phyloP scores from a whole-genome alignment of 1,140 invertebrate genomes.

The Capitella teleta region DNA sequence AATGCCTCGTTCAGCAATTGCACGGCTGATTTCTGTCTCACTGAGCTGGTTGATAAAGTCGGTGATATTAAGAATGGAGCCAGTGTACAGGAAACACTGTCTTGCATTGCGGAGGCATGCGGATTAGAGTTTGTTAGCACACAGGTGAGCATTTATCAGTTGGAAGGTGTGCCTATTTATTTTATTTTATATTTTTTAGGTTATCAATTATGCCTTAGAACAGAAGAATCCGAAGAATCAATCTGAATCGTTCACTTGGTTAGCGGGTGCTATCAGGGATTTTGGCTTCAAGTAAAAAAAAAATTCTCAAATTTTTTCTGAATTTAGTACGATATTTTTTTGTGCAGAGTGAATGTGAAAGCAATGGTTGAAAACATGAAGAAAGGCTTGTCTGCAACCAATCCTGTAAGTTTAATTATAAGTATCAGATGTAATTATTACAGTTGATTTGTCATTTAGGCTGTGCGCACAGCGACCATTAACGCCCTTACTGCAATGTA shows the following conservation, averaged over 20 bases:
- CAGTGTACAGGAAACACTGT: conserved; percentile 58
- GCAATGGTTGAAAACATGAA: conserved; percentile 66
- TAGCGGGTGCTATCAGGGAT: conserved; percentile 62
- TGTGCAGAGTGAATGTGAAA: conserved; percentile 63
- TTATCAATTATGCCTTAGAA: conserved; percentile 49
- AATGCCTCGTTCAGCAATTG: conserved; percentile 54
- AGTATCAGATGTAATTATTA: no score
- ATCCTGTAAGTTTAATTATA: conserved; percentile 47
- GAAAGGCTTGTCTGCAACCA: conserved; percentile 70
- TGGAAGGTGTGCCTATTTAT: neutral
- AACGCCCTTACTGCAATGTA: conserved; percentile 58
- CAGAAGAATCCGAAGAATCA: conserved; percentile 89
- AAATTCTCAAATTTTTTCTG: no score
- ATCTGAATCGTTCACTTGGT: conserved; percentile 69
- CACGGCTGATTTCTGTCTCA: conserved; percentile 61
- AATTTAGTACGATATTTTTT: conserved; percentile 14
- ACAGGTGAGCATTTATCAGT: conserved; percentile 35
- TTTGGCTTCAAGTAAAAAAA: conserved; percentile 65
- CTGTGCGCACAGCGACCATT: conserved; percentile 64
- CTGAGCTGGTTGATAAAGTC: conserved; percentile 72
- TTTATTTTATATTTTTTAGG: conserved; percentile 18
- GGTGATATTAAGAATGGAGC: conserved; percentile 70
- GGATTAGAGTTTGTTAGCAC: conserved; percentile 62
- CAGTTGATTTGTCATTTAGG: no score
- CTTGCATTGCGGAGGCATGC: conserved; percentile 63